Conservation (phyloP, 2,888 invertebrate species). For the Atethmia centrago region DNA sequence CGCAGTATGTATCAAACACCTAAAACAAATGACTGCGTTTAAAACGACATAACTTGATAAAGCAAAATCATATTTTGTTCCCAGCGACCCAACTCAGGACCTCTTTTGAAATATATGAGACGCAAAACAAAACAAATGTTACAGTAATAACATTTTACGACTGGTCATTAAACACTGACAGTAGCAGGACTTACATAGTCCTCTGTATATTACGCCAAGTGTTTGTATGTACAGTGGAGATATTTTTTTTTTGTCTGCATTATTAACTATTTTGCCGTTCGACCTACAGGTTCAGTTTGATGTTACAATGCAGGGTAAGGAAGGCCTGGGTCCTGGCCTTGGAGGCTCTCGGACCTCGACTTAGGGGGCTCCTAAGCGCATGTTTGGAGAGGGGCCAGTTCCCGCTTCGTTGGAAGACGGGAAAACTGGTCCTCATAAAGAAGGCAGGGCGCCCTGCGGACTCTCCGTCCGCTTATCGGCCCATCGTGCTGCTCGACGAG, state of each 20-base stretch:
- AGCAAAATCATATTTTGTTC: constrained; percentile 43
- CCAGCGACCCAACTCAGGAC: constrained; percentile 47
- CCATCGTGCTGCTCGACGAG: too few species aligned
- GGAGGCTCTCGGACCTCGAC: too few species aligned
- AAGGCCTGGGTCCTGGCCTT: too few species aligned
- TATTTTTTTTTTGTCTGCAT: not conserved
- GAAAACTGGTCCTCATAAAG: too few species aligned
- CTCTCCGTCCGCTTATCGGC: too few species aligned
- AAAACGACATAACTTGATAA: constrained; percentile 48
- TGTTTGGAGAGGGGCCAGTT: too few species aligned
- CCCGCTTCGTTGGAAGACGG: too few species aligned
- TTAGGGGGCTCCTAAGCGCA: too few species aligned
- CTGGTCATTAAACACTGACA: constrained; percentile 80
- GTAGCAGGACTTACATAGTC: constrained; percentile 66
- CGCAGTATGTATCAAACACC: not conserved
- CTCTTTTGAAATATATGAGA: constrained; percentile 63
- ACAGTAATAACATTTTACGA: constrained; percentile 78
- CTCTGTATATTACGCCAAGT: constrained; percentile 60
- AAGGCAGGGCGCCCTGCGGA: too few species aligned
- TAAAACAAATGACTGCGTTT: constrained; percentile 41
- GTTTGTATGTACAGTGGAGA: constrained; percentile 1
- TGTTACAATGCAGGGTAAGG: not conserved
- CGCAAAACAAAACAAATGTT: constrained; percentile 72
- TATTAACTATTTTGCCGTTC: not conserved
- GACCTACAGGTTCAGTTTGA: not conserved